These are phyloP conservation scores for Aethina tumida DNA, from an alignment of 1,140 invertebrate species.

Conservation along the genomic window DNA sequence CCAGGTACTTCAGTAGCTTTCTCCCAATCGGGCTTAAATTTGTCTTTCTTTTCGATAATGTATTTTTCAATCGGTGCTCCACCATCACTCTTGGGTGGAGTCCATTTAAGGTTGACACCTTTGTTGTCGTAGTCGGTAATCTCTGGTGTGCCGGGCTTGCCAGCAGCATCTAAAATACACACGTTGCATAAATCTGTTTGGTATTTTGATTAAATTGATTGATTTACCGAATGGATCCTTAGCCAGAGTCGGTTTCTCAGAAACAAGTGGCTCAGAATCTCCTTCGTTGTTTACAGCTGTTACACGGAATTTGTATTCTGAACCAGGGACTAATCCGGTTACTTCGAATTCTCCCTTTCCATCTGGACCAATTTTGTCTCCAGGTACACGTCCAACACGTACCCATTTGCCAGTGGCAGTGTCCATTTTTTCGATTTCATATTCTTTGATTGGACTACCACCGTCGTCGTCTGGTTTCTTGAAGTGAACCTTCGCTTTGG, in stretches of 20 bases:
- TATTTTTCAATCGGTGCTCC: conserved; percentile 94
- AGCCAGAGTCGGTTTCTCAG: conserved; percentile 73
- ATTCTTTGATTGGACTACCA: conserved; percentile 85
- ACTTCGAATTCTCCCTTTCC: conserved; percentile 64
- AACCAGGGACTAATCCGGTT: conserved; percentile 80
- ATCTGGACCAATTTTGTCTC: conserved; percentile 55
- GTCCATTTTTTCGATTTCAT: conserved; percentile 92
- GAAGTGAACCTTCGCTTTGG: conserved; percentile 81
- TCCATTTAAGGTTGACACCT: conserved; percentile 90
- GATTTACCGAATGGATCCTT: conserved; percentile 92
- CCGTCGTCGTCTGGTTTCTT: conserved; percentile 89
- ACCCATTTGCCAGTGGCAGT: conserved; percentile 82
- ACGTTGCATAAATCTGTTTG: not conserved
- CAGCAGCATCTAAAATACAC: conserved; percentile 55
- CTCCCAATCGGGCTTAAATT: conserved; percentile 68
- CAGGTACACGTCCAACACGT: conserved; percentile 67
- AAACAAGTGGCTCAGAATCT: conserved; percentile 85
- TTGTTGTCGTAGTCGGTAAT: conserved; percentile 89
- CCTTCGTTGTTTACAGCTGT: conserved; percentile 93
- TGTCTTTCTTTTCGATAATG: conserved; percentile 94
- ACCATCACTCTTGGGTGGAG: conserved; percentile 81
- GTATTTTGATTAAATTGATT: not conserved
- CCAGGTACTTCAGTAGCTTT: conserved; percentile 72
- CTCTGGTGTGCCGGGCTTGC: conserved; percentile 83
- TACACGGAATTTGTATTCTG: conserved; percentile 94